phyloP scores from a whole-genome alignment of 1,140 invertebrate species.

The Atta colombica region DNA sequence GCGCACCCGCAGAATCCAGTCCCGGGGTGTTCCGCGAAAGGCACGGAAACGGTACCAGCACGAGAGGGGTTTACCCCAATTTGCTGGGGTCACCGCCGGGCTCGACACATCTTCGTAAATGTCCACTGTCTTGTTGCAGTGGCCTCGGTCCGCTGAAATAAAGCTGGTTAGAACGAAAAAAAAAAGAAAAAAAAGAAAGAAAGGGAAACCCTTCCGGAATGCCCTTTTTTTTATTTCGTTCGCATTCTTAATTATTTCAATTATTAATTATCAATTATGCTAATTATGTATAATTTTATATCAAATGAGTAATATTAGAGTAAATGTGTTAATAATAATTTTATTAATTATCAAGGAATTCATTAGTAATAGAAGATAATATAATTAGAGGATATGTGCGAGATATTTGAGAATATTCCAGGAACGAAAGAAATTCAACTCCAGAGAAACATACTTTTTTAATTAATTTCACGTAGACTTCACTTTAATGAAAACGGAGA shows the following conservation, averaged over 20 bases:
- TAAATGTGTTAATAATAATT: neutral
- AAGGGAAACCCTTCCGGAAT: neutral
- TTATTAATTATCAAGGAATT: neutral
- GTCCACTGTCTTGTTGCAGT: constrained; percentile 97
- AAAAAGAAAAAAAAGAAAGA: neutral
- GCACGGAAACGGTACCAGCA: constrained; percentile 96
- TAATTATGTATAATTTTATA: neutral
- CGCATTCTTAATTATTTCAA: neutral
- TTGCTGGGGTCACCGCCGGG: constrained; percentile 93
- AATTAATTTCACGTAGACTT: constrained; percentile 3
- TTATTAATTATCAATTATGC: neutral
- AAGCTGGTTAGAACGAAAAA: constrained; percentile 1
- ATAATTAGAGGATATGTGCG: neutral
- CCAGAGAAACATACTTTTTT: neutral
- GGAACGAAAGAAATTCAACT: neutral
- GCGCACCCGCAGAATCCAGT: constrained; percentile 95
- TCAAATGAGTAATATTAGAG: neutral
- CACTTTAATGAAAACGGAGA: neutral
- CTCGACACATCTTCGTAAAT: constrained; percentile 96
- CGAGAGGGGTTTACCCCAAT: constrained; percentile 93
- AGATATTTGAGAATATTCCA: neutral
- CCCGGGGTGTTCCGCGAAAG: constrained; percentile 92
- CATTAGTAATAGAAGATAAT: neutral
- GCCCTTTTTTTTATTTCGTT: neutral
- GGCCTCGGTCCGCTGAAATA: constrained; percentile 90